These are phyloP conservation scores for Pandion haliaetus DNA, from an alignment of 2,113 vertebrate genomes.

Conservation along the genomic window DNA sequence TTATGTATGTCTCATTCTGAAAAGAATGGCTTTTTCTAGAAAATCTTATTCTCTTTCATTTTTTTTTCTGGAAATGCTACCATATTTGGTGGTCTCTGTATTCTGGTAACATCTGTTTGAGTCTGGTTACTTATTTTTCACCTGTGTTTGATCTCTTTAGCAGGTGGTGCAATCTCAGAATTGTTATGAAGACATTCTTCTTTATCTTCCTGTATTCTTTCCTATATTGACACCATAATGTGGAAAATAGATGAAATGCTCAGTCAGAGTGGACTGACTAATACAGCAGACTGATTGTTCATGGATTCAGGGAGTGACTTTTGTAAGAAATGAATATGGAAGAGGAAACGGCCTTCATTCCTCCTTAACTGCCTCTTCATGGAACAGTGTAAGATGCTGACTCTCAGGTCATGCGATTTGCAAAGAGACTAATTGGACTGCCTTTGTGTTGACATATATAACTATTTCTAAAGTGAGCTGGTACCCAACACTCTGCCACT, in stretches of 20 bases:
- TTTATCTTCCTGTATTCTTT: slow-evolving; percentile 27
- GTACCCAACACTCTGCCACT: neutral
- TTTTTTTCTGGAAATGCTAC: neutral
- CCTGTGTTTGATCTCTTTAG: slow-evolving; percentile 66
- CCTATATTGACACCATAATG: neutral
- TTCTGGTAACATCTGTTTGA: neutral
- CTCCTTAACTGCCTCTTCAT: neutral
- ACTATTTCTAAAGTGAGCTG: neutral
- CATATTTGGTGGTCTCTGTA: neutral
- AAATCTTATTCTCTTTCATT: neutral
- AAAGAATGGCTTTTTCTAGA: neutral
- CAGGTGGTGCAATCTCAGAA: slow-evolving; percentile 83
- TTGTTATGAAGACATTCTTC: slow-evolving; percentile 71
- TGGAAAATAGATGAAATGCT: slow-evolving; percentile 42
- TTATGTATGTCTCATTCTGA: accelerated
- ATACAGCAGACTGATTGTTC: slow-evolving; percentile 33
- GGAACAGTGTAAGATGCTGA: slow-evolving; percentile 30
- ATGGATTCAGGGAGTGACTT: slow-evolving; percentile 62
- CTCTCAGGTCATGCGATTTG: slow-evolving; percentile 62
- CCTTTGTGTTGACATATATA: neutral
- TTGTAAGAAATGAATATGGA: slow-evolving; percentile 54
- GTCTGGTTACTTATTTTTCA: slow-evolving; percentile 1
- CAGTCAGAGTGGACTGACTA: slow-evolving; percentile 62
- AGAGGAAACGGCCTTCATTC: slow-evolving; percentile 29
- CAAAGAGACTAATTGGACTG: neutral